Conservation (phyloP, 2,797 vertebrate species). For the Sebastes nivosus region DNA sequence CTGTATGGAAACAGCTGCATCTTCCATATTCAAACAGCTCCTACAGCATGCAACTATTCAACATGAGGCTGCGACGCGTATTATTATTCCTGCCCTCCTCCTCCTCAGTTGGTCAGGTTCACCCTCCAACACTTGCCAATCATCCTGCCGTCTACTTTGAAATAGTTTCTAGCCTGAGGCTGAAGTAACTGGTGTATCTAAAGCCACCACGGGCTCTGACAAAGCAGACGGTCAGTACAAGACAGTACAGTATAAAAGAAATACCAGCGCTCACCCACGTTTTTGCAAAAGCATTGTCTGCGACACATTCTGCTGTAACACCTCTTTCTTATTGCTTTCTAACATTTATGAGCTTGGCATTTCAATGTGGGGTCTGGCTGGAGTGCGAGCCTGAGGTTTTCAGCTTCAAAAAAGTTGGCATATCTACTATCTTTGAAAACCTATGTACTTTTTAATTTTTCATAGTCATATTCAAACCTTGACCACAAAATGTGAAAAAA, state of each 20-base stretch:
- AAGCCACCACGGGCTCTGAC: slow-evolving; percentile 22
- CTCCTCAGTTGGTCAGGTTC: slow-evolving; percentile 41
- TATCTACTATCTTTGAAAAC: neutral
- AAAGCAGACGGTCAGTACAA: slow-evolving; percentile 20
- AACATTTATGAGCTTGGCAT: neutral
- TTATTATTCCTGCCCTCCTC: slow-evolving; percentile 37
- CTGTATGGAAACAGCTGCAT: slow-evolving; percentile 10
- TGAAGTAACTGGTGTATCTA: slow-evolving; percentile 12
- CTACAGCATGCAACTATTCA: neutral
- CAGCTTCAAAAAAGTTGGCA: neutral
- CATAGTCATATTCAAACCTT: neutral
- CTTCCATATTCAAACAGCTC: slow-evolving; percentile 19
- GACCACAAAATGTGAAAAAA: neutral
- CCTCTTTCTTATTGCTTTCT: slow-evolving; percentile 3
- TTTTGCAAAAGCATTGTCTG: slow-evolving; percentile 1
- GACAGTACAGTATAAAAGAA: neutral
- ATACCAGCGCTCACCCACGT: neutral
- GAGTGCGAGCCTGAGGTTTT: neutral
- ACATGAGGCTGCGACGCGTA: neutral
- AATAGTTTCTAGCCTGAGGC: slow-evolving; percentile 40
- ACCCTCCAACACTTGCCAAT: slow-evolving; percentile 44
- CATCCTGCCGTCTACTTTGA: slow-evolving; percentile 42
- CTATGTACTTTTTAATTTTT: neutral
- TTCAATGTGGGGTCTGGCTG: neutral
- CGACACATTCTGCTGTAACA: neutral